Base-by-base conservation (phyloP, 2,797 vertebrate species). In the Schizopygopsis malacanthus region DNA sequence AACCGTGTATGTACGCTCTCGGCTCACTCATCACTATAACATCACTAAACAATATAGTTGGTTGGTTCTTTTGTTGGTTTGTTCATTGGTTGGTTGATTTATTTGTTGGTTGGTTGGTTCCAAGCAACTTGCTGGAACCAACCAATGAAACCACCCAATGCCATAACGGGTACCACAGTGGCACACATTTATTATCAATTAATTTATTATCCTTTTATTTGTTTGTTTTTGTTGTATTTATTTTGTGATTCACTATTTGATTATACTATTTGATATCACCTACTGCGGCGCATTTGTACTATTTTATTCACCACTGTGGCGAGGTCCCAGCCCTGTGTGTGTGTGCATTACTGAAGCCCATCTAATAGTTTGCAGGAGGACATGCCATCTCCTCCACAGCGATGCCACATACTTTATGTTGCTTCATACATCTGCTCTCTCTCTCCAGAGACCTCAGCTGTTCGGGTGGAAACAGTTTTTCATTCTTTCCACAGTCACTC, bases 401-500 rank as follows among this genome's bases (percentile, higher is more conserved):
- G 5, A 22, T 77, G 73, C 25, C 47, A 73, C 71, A 28, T 71
- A 12, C 59, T 63, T 63, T 63, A 5, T 12, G 1, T 28, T 63
- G 69, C 70, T 18, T 70, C 67, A 22, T 12, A 54, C 76, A 61
- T 43, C 76, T 79, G 56, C 37, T 45, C 39, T 43, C 13, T 12
- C 39, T 79, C 77, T 63, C 25, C 16, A 18, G 0, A 79, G 22
- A 25, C 54, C 37, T 61, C 37, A n/a, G 75, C 33, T 56, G 28
- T 77, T 52, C 20, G 33, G 50, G 6, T 12, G 75, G 50, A 37
- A 56, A 56, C 12, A 0, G 1, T 9, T 41, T 25, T 25, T 78
- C 37, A 78, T 56, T 78, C 52, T 78, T 78, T 78, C 75, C 52
- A n/a, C 47, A 43, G 20, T 61, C 54, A 43, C 28, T 54, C 45